Conservation (phyloP, 1,140 invertebrate species). For the Maniola jurtina region DNA sequence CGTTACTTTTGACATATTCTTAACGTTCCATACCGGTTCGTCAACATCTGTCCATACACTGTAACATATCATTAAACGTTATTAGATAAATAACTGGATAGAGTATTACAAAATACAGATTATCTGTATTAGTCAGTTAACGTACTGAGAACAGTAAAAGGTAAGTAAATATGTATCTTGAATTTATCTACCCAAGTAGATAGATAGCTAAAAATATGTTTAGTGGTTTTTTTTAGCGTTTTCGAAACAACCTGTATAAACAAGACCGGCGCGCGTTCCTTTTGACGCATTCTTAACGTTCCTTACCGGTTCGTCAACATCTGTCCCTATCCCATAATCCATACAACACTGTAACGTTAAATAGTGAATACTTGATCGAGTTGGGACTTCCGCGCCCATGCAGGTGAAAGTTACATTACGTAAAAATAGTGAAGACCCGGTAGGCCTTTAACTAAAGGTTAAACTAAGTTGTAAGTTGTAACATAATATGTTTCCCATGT, state of each 20-base stretch:
- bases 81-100: constrained; percentile 4
- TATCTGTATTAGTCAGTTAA: too few relatives aligned
- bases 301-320: constrained; percentile 60
- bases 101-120: neutral
- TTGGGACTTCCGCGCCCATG: constrained; percentile 29
- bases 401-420: constrained; percentile 29
- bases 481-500: too few relatives aligned
- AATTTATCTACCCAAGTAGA: too few relatives aligned
- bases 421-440: constrained; percentile 20
- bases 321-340: constrained; percentile 32
- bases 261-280: constrained; percentile 28
- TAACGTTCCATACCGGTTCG: constrained; percentile 48
- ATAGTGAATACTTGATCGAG: constrained; percentile 1
- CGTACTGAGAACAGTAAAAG: too few relatives aligned
- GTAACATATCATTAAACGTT: constrained; percentile 14
- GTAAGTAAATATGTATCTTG: too few relatives aligned
- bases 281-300: constrained; percentile 35
- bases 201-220: too few relatives aligned
- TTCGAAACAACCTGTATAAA: constrained; percentile 41
- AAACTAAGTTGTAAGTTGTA: neutral
- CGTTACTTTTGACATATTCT: constrained; percentile 34
- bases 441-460: constrained; percentile 9
- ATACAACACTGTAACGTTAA: constrained; percentile 20
- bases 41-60: constrained; percentile 51
- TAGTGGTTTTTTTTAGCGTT: neutral